Percentiles rank a stretch among this genome's conserved stretches.
phyloP scores from a whole-genome alignment of 1,140 invertebrate species.

The Sitobion miscanthi region DNA sequence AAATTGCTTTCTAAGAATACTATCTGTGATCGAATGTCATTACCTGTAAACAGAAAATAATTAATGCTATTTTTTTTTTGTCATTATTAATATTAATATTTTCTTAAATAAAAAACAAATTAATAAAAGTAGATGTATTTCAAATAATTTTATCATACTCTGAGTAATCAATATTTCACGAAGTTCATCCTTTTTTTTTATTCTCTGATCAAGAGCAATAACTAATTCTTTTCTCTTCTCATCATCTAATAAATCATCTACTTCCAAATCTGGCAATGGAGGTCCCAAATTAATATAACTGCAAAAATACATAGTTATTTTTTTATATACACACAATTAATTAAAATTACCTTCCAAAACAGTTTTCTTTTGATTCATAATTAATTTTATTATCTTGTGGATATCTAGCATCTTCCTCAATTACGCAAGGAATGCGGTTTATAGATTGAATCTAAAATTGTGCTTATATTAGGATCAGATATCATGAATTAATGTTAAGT shows the following conservation, averaged over 20 bases:
- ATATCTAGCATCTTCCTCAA: constrained; percentile 7
- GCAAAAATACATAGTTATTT: not conserved
- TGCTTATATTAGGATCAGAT: not conserved
- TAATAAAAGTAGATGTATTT: no score
- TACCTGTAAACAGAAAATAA: constrained; percentile 39
- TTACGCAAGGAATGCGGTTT: constrained; percentile 38
- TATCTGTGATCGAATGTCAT: constrained; percentile 70
- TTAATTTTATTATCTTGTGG: constrained; percentile 31
- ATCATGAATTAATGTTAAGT: not conserved
- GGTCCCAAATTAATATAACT: constrained; percentile 45
- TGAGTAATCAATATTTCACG: not conserved
- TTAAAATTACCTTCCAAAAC: constrained; percentile 11
- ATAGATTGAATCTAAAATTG: constrained; percentile 43
- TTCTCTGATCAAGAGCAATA: constrained; percentile 32
- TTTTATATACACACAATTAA: not conserved
- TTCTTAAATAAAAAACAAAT: not conserved
- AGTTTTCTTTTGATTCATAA: constrained; percentile 23
- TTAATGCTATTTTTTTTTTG: not conserved
- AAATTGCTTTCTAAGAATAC: constrained; percentile 74
- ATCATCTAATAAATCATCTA: constrained; percentile 46
- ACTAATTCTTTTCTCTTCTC: constrained; percentile 35
- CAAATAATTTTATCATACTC: not conserved
- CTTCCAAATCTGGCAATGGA: constrained; percentile 35
- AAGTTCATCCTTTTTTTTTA: constrained; percentile 48
- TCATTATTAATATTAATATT: no score